These are phyloP conservation scores for Drosophila kurseongensis DNA, from an alignment of 1,140 invertebrate species.

Conservation along the genomic window DNA sequence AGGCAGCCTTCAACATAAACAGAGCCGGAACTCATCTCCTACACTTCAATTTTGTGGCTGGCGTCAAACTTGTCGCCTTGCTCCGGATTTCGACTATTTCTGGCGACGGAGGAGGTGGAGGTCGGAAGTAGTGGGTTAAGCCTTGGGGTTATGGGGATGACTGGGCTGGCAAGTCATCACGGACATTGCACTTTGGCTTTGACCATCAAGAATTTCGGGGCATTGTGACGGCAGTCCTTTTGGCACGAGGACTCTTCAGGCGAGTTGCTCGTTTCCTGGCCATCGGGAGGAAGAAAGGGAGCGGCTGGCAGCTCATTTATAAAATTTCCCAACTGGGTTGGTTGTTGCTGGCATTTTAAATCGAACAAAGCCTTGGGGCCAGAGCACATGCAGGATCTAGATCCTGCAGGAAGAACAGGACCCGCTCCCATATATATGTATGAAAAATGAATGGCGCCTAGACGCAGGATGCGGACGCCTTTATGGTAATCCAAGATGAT, in stretches of 20 bases:
- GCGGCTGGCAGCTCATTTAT: constrained; percentile 69
- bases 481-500: constrained; percentile 81
- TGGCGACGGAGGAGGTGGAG: too few relatives aligned
- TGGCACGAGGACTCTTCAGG: constrained; percentile 54
- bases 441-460: constrained; percentile 80
- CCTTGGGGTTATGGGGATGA: constrained; percentile 27
- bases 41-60: constrained; percentile 22
- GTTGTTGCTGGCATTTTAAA: constrained; percentile 68
- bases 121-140: constrained; percentile 24
- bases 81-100: constrained; percentile 34
- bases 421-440: constrained; percentile 31
- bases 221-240: constrained; percentile 22
- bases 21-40: constrained; percentile 48
- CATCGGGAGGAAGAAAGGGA: background rate
- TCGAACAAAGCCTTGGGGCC: constrained; percentile 63
- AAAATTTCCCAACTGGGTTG: constrained; percentile 45
- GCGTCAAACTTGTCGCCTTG: constrained; percentile 72
- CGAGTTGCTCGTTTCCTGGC: constrained; percentile 65
- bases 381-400: constrained; percentile 49
- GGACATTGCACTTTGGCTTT: constrained; percentile 82
- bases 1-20: constrained; percentile 59
- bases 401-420: constrained; percentile 27
- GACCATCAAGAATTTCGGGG: constrained; percentile 69
- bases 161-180: constrained; percentile 72
- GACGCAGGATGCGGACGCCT: constrained; percentile 54